These are phyloP conservation scores for Neodiprion virginianus DNA, from an alignment of 1,140 invertebrate genomes.

Conservation along the genomic window DNA sequence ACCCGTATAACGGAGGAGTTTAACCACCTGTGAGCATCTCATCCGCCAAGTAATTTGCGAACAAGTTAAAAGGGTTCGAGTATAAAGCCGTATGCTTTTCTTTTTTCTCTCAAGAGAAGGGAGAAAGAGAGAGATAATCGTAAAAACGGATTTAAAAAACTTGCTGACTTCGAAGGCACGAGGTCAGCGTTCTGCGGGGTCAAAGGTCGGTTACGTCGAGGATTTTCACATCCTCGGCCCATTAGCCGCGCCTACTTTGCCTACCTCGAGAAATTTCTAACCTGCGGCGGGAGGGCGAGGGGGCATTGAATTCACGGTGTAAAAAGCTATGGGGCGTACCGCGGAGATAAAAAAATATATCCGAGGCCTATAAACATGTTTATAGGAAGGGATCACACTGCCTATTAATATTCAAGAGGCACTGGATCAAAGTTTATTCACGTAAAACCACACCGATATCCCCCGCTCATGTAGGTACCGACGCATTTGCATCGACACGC, in stretches of 20 bases:
- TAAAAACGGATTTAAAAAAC: background rate
- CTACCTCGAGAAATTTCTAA: too few species aligned
- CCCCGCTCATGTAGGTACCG: too few species aligned
- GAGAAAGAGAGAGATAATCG: background rate
- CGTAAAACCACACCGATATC: background rate
- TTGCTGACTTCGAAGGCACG: too few species aligned
- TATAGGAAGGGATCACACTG: background rate
- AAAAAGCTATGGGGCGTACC: background rate
- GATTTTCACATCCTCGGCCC: background rate
- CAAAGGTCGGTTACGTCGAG: background rate
- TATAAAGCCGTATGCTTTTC: background rate
- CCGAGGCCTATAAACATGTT: background rate
- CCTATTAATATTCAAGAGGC: constrained; percentile 5
- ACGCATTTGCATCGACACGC: too few species aligned
- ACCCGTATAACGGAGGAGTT: too few species aligned
- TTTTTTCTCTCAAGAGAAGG: background rate
- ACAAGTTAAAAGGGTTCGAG: too few species aligned
- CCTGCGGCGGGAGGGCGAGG: background rate
- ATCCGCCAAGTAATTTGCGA: too few species aligned
- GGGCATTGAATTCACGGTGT: background rate
- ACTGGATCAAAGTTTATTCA: constrained; percentile 2
- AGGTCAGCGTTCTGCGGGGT: too few species aligned
- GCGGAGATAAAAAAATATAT: background rate
- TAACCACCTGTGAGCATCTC: too few species aligned
- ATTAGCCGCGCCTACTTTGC: background rate